Conservation (phyloP, 2,797 vertebrate genomes). For the Cirrhinus molitorella region DNA sequence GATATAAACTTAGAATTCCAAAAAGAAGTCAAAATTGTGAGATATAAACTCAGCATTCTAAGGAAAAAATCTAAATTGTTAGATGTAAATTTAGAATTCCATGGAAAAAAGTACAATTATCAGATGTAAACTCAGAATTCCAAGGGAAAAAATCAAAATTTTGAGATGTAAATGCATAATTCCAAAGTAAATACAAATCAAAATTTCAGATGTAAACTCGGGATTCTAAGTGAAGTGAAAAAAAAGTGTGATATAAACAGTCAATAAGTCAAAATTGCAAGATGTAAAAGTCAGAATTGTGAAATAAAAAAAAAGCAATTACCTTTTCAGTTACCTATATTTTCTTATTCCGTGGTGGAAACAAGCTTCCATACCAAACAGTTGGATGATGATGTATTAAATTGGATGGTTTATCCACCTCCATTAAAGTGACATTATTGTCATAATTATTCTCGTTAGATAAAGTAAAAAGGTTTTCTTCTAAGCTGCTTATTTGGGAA, state of each 20-base stretch:
- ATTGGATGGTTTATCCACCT: not conserved
- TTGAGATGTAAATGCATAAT: too few species aligned
- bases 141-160: too few species aligned
- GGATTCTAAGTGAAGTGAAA: too few species aligned
- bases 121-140: not conserved
- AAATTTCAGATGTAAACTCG: too few species aligned
- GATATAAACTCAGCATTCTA: too few species aligned
- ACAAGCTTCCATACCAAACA: not conserved
- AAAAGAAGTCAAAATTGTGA: too few species aligned
- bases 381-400: slow-evolving; percentile 9
- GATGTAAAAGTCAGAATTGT: not conserved
- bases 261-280: not conserved
- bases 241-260: too few species aligned
- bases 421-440: slow-evolving; percentile 9
- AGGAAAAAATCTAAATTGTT: too few species aligned
- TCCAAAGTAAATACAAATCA: too few species aligned
- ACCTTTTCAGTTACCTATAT: not conserved
- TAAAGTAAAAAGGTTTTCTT: slow-evolving; percentile 28
- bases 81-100: too few species aligned
- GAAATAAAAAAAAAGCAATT: not conserved
- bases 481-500: slow-evolving; percentile 31
- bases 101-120: not conserved
- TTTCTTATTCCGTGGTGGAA: not conserved
- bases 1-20: too few species aligned
- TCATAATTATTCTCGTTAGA: slow-evolving; percentile 17